A percentile compares a stretch with the other conserved stretches of the same genome.
phyloP scores from a whole-genome alignment of 2,113 vertebrate species.

The cat (Felis catus) region F.catus_Fca126_mat1.0 CM031413.1:146717501-146718000 shows the following conservation, averaged over 20 bases:
- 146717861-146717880: background rate
- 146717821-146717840: background rate
- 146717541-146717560: background rate
- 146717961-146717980: background rate
- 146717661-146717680: background rate
- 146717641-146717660: background rate
- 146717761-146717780: background rate
- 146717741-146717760: background rate
- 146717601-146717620: conserved; percentile 24
- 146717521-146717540: background rate
- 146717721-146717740: background rate
- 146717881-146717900: background rate
- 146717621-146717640: background rate
- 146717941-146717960: background rate
- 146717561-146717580: background rate
- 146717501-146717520: conserved; percentile 1
- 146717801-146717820: conserved; percentile 16
- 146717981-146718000: background rate
- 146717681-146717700: background rate
- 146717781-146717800: background rate
- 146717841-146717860: background rate
- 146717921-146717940: background rate
- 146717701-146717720: background rate
- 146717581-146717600: background rate
- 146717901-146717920: background rate